Conservation (phyloP, 2,797 vertebrate genomes). For the Myotis findleyi region DNA sequence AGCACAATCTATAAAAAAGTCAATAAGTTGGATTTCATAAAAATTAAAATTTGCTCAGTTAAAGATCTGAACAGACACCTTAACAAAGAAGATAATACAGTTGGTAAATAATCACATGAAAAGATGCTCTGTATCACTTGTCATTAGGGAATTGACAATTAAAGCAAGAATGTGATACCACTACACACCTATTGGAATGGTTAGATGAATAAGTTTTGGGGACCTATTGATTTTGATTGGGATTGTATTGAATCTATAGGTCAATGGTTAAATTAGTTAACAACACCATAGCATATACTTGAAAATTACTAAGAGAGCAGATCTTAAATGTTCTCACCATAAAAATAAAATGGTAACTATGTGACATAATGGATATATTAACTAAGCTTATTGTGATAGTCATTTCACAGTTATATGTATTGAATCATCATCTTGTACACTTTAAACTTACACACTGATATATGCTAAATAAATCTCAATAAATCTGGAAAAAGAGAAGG, state of each 20-base stretch:
- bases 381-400: not conserved
- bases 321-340: not conserved
- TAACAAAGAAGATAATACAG: not conserved
- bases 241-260: no score
- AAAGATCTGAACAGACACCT: not conserved
- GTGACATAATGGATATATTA: not conserved
- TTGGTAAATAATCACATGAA: not conserved
- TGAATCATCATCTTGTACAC: not conserved
- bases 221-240: not conserved
- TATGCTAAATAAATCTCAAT: not conserved
- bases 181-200: not conserved
- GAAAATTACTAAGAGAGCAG: not conserved
- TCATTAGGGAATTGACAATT: not conserved
- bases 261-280: not conserved
- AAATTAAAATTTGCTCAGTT: not conserved
- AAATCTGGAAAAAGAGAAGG: not conserved
- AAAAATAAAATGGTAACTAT: not conserved
- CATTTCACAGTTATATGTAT: not conserved
- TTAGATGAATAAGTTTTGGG: not conserved
- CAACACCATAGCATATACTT: not conserved
- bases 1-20: not conserved
- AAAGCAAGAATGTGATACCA: not conserved
- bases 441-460: not conserved
- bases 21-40: not conserved
- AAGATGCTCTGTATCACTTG: not conserved